Conservation (phyloP, 2,888 invertebrate genomes). For the Bibio marci region DNA sequence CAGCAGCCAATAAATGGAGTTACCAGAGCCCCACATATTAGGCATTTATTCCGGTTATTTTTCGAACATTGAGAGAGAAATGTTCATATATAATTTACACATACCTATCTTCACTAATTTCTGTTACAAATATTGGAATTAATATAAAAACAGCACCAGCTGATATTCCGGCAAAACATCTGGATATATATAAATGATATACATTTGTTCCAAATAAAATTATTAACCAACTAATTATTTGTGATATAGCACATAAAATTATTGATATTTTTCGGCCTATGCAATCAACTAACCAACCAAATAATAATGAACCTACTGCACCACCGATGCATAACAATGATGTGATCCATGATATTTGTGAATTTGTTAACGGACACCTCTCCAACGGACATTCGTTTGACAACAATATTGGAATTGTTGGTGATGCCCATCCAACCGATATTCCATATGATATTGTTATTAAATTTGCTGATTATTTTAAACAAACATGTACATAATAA, state of each 20-base stretch:
- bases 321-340: conserved; percentile 23
- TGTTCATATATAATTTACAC: too few relatives aligned
- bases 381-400: background rate
- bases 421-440: background rate
- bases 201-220: background rate
- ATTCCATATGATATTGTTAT: conserved; percentile 3
- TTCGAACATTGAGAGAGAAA: too few relatives aligned
- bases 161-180: conserved; percentile 20
- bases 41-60: too few relatives aligned
- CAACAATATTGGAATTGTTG: background rate
- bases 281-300: conserved; percentile 20
- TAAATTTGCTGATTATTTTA: conserved; percentile 4
- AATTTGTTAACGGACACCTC: background rate
- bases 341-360: conserved; percentile 25
- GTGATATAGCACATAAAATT: conserved; percentile 15
- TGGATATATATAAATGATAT: conserved; percentile 17
- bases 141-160: conserved; percentile 23
- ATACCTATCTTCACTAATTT: conserved; percentile 24
- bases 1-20: too few relatives aligned
- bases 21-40: too few relatives aligned
- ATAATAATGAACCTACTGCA: conserved; percentile 20
- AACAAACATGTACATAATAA: too few relatives aligned
- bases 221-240: conserved; percentile 15
- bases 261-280: conserved; percentile 18
- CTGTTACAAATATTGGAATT: conserved; percentile 23